Evolutionary conservation across 2,888 invertebrate species (phyloP), one percentile per base, ranked within the genome.

Genomic region (Thera britannica): DNA sequence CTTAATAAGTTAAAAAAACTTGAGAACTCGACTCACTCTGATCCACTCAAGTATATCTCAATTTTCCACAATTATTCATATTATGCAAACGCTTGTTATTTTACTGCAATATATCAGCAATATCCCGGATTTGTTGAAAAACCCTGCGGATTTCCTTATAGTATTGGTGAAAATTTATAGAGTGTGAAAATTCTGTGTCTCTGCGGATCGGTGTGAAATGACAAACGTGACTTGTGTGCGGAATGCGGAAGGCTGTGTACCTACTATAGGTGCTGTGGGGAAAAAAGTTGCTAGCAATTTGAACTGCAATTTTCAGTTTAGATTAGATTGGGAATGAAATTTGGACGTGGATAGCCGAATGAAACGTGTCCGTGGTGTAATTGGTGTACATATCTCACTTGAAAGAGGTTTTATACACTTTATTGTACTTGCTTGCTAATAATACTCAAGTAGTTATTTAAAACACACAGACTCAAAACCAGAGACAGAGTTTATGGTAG

Each of bases 121-220:
- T 72, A 80, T 79, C 75, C 79, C 72, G 75, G 67, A 70, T 60
- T 71, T 68, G 76, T 46, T 78, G 81, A 78, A 75, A 83, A 87
- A 77, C 80, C 81, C 74, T 59, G 68, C 68, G 85, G 84, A 84
- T 88, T 84, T 84, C 83, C 84, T 81, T 83, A 82, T 34, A 62
- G 81, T 83, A 82, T 84, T 80, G 83, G 82, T 75, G 82, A 80
- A 82, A 89, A 90, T 90, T 89, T 90, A 89, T 90, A 88, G 89
- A 90, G 85, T 90, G 90, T 89, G 89, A 89, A 90, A 89, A 88
- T 84, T 86, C 84, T 79, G 79, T 82, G 82, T 82, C 83, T 83
- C 83, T 79, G 77, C 81, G 84, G 85, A 85, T 89, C 84, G 79
- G 77, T 81, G 81, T 82, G 85, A 83, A 86, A 90, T 90, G 89